phyloP scores from a whole-genome alignment of 2,113 vertebrate genomes.

The Neolamprologus kungweensis region DNA sequence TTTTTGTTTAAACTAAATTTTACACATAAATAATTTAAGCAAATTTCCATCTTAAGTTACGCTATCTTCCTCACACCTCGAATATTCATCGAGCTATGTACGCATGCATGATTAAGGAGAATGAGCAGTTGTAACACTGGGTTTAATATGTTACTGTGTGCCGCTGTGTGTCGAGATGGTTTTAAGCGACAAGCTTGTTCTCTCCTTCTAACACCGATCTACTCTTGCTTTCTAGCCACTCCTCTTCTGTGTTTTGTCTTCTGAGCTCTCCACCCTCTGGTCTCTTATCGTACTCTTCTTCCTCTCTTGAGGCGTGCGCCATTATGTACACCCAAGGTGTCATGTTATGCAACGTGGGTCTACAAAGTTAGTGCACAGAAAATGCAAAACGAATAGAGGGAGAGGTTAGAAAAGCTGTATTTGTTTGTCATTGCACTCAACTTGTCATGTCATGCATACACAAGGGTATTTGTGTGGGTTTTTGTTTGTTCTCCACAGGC shows the following conservation, averaged over 20 bases:
- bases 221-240: background rate
- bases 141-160: constrained; percentile 11
- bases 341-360: constrained; percentile 7
- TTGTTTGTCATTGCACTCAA: constrained; percentile 19
- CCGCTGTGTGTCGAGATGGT: background rate
- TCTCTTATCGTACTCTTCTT: background rate
- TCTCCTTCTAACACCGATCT: background rate
- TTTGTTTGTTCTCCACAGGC: constrained; percentile 11
- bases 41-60: background rate
- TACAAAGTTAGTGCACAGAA: background rate
- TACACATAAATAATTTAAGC: background rate
- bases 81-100: constrained; percentile 23
- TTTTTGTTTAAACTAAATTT: background rate
- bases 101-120: constrained; percentile 30
- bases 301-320: constrained; percentile 8
- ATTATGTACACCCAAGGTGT: constrained; percentile 28
- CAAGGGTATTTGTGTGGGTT: background rate
- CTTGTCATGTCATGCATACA: constrained; percentile 21
- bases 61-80: background rate
- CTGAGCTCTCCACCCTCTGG: background rate
- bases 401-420: background rate
- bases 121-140: background rate
- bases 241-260: constrained; percentile 12
- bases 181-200: background rate
- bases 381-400: background rate